These are phyloP conservation scores for Drosophila melanosoma DNA, from an alignment of 2,888 invertebrate genomes.

Conservation along the genomic window DNA sequence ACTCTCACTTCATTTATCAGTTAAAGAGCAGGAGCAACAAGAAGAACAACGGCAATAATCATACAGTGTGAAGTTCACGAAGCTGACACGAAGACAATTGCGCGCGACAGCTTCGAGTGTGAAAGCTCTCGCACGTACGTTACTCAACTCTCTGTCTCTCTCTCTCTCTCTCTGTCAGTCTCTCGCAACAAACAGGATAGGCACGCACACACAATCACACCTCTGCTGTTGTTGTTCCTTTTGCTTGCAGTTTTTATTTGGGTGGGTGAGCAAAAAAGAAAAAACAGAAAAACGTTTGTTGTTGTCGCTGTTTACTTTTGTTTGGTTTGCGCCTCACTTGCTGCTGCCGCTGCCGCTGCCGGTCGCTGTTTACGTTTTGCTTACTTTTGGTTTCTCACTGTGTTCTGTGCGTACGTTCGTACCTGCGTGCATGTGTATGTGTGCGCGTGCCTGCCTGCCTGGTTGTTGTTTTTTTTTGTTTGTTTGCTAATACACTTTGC, in stretches of 20 bases:
- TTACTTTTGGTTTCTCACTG: conserved; percentile 35
- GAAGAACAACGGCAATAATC: conserved; percentile 23
- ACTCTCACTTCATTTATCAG: conserved; percentile 55
- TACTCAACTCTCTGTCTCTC: conserved; percentile 9
- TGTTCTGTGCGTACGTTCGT: neutral
- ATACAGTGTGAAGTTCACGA: conserved; percentile 26
- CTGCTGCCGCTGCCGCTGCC: conserved; percentile 26
- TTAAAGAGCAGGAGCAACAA: conserved; percentile 13
- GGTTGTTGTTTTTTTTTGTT: conserved; percentile 49
- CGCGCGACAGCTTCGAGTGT: conserved; percentile 49
- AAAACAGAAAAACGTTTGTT: conserved; percentile 32
- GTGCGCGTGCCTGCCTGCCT: conserved; percentile 27
- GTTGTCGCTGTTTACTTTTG: conserved; percentile 45
- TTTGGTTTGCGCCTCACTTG: conserved; percentile 48
- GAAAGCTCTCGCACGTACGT: conserved; percentile 30
- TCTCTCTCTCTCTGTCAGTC: conserved; percentile 17
- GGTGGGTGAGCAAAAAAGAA: conserved; percentile 28
- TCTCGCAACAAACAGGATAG: conserved; percentile 52
- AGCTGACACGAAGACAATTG: conserved; percentile 47
- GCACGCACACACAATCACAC: conserved; percentile 26
- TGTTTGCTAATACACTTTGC: conserved; percentile 67
- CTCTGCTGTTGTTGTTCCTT: conserved; percentile 15
- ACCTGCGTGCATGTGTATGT: conserved; percentile 18
- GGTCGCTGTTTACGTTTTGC: conserved; percentile 63
- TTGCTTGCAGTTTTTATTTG: conserved; percentile 50